Evolutionary conservation across 2,797 vertebrate genomes (phyloP), one percentile per base, ranked within the genome.

Genomic region (Phoxinus dragarum): DNA sequence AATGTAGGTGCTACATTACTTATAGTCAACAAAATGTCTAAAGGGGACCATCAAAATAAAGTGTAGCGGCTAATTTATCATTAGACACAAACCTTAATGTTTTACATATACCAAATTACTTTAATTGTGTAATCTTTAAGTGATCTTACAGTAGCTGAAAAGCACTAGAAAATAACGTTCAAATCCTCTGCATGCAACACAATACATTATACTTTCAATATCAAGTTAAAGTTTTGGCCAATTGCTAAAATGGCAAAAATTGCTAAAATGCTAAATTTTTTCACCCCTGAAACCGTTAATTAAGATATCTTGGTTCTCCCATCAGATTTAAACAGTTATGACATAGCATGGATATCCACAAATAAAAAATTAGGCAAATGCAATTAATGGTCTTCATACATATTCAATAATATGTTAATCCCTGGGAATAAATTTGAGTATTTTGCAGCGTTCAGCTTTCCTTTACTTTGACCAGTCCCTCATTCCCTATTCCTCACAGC

Each of bases 381-480:
- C 89, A 88, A 86, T 91, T 86, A 89, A 66, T 67, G 59, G 40
- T 47, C 44, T 84, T 84, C 86, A 89, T 88, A 84, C 87, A 91
- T 89, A 89, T 89, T 67, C 36, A 79, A 49, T 59, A 78, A 86
- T 86, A 89, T 81, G 86, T 66, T 44, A 86, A 76, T 86, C 88
- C 44, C 81, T 67, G 79, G 78, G 11, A 87, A 88, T 81, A 87
- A 88, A 88, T 64, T 6, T 27, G 11, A 61, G n/a, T 61, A 27
- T 61, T 61, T 27, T 27, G n/a, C 59, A 27, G 59, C 36, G 6
- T 67, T 67, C 7, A 31, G 14, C 64, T 66, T 34, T 66, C 64
- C 64, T 19, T 34, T 66, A 7, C n/a, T 66, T 66, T 34, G 64
- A 16, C 64, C 64, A 34, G 64, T 66, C 27, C 6, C 64, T 1